Evolutionary conservation across 2,113 vertebrate genomes (phyloP).

Genomic region (Urocitellus parryii): DNA sequence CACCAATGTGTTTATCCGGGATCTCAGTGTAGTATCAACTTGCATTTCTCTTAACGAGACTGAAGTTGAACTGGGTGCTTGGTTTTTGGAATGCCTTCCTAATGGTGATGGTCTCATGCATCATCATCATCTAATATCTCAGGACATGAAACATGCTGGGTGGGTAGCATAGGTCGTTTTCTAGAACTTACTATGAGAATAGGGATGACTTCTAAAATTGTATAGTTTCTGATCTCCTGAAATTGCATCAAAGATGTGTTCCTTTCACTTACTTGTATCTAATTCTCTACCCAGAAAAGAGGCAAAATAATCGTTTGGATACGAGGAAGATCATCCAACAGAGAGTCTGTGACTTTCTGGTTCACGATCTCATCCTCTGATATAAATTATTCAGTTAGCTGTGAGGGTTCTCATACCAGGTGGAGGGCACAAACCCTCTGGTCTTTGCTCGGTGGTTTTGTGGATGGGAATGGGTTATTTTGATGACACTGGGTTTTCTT

Average conservation of each 20-base stretch:
- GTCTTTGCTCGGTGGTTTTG: neutral
- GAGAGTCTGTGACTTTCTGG: neutral
- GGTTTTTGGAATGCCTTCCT: conserved; percentile 39
- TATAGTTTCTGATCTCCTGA: neutral
- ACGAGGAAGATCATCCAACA: neutral
- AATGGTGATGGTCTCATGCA: neutral
- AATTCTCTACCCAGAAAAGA: neutral
- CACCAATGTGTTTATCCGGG: neutral
- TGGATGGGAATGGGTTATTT: neutral
- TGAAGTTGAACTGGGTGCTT: neutral
- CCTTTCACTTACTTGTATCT: conserved; percentile 12
- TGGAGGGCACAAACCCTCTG: neutral
- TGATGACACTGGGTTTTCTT: neutral
- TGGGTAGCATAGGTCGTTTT: neutral
- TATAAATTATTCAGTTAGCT: neutral
- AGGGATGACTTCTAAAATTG: neutral
- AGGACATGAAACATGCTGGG: neutral
- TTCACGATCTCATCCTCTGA: neutral
- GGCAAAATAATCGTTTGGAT: neutral
- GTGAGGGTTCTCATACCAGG: too few species aligned
- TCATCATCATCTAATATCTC: neutral
- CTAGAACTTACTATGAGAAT: neutral
- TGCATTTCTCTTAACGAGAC: neutral
- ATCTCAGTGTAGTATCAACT: neutral
- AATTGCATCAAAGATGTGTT: neutral